Base-by-base conservation (phyloP, 2,113 vertebrate genomes). In the Pterophyllum scalare region DNA sequence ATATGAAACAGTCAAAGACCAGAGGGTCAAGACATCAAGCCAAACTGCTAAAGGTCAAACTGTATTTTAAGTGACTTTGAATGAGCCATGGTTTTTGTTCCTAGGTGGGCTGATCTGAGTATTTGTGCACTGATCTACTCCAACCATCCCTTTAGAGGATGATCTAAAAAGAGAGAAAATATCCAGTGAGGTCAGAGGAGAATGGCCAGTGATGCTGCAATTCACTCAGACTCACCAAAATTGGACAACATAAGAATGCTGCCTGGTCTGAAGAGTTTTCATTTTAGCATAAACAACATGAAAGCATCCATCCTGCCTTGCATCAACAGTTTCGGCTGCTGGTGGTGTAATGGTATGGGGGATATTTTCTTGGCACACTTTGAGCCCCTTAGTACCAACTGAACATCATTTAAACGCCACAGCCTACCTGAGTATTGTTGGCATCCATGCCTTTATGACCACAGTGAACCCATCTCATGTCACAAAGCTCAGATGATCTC, bases 221-320 rank as follows among this genome's bases (percentile, higher is more conserved):
- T 0, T 67, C 22, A 11, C 8, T 26, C 1, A 1, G 22, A 24
- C 62, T 67, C 22, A 49, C 14, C 15, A 15, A 49, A 49, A 17
- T 17, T 17, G 6, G 0, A 46, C 40, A 12, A 67, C 14, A 67
- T 3, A 26, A 46, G 26, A 67, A 19, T 17, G 0, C 22, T 46
- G 38, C 38, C 38, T 17, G 38, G n/a, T 22, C 38, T 26, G 40
- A 67, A 46, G 40, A 49, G 19, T 49, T 15, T 28, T 5, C 22
- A 28, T 49, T 49, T 70, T 70, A 14, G 64, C 40, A 49, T 5
- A 49, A 24, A 49, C 24, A 70, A 49, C 40, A 70, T 49, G 46
- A 49, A 49, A 24, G 46, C 46, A 5, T 70, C 46, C 64, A 70
- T 49, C 64, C 40, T 20, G 40, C 40, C 8, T 19, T 67, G 64